phyloP scores from a whole-genome alignment of 2,888 invertebrate genomes.

The Athrips mouffetella region DNA sequence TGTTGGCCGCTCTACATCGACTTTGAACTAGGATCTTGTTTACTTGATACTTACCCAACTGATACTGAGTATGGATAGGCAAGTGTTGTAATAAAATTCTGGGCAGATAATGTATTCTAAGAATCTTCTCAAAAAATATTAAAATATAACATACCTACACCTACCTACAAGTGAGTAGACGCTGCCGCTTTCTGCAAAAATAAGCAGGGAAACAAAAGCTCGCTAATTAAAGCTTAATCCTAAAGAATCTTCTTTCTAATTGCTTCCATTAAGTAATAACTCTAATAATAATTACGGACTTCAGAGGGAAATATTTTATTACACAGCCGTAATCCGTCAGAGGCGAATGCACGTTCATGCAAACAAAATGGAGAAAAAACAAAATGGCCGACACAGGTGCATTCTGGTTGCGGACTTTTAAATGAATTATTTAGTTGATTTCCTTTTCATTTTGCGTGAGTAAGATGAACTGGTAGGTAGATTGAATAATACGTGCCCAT shows the following conservation, averaged over 20 bases:
- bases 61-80: neutral
- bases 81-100: neutral
- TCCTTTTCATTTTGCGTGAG: slow-evolving; percentile 2
- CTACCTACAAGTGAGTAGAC: too few species aligned
- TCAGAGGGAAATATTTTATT: slow-evolving; percentile 64
- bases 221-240: slow-evolving; percentile 68
- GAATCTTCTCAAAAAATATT: neutral
- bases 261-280: slow-evolving; percentile 65
- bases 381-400: slow-evolving; percentile 63
- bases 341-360: slow-evolving; percentile 31
- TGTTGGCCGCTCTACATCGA: slow-evolving; percentile 24
- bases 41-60: neutral
- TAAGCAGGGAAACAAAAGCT: slow-evolving; percentile 43
- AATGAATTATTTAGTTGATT: slow-evolving; percentile 36
- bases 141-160: neutral
- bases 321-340: slow-evolving; percentile 68
- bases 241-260: slow-evolving; percentile 51
- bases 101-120: too few species aligned
- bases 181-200: slow-evolving; percentile 18
- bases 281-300: slow-evolving; percentile 59
- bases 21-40: slow-evolving; percentile 32
- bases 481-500: too few species aligned
- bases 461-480: neutral
- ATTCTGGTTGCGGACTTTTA: slow-evolving; percentile 41
- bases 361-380: slow-evolving; percentile 40